Conservation (phyloP, 2,888 invertebrate species). For the Eudemis profundana region DNA sequence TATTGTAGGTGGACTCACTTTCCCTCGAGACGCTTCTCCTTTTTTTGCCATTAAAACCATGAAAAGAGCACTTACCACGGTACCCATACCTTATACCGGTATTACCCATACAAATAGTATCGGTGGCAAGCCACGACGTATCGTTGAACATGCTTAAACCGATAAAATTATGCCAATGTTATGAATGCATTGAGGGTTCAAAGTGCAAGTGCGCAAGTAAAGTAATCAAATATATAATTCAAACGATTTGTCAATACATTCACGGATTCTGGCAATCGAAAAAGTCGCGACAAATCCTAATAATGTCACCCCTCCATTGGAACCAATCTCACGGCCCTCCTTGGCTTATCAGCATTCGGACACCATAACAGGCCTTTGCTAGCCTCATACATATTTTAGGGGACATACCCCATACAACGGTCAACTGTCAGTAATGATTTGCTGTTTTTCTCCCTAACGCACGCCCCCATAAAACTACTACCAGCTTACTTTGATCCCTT, state of each 20-base stretch:
- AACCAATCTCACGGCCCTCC: conserved; percentile 76
- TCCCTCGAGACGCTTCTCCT: no score
- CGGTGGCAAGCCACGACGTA: no score
- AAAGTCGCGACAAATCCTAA: conserved; percentile 74
- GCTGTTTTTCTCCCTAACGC: conserved; percentile 74
- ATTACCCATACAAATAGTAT: no score
- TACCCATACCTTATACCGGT: no score
- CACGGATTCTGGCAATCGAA: conserved; percentile 43
- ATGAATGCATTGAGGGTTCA: no score
- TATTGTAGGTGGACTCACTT: no score
- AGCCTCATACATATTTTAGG: conserved; percentile 85
- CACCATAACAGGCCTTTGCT: conserved; percentile 83
- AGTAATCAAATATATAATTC: conserved; percentile 4
- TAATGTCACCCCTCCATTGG: conserved; percentile 70
- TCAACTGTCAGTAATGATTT: conserved; percentile 86
- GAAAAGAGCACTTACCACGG: no score
- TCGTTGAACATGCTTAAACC: no score
- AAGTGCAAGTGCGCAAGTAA: no score
- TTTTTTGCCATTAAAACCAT: no score
- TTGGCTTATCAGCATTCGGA: conserved; percentile 85
- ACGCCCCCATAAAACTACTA: conserved; percentile 69
- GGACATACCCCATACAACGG: conserved; percentile 79
- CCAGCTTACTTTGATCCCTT: conserved; percentile 57
- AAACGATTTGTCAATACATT: conserved; percentile 28
- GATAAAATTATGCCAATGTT: no score